Conservation (phyloP, 1,140 invertebrate species). For the Diabrotica virgifera region DNA sequence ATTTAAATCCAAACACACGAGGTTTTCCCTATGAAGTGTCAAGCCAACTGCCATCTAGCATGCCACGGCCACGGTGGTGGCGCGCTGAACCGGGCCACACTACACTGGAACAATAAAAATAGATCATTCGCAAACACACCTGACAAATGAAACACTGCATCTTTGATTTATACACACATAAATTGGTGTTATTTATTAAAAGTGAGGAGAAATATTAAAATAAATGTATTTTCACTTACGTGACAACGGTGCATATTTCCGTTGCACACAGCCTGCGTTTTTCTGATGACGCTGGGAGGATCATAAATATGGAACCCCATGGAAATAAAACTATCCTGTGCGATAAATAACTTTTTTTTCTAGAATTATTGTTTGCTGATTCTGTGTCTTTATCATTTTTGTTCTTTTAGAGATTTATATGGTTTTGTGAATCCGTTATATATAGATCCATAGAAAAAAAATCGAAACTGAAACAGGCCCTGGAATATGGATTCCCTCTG, state of each 20-base stretch:
- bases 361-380: no score
- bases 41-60: constrained; percentile 40
- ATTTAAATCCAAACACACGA: constrained; percentile 18
- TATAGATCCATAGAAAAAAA: no score
- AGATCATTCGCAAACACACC: constrained; percentile 45
- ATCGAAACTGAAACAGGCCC: no score
- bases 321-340: no score
- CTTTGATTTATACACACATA: constrained; percentile 44
- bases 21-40: constrained; percentile 27
- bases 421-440: no score
- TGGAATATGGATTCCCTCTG: no score
- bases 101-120: constrained; percentile 44
- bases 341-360: no score
- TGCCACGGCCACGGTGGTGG: constrained; percentile 30
- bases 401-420: no score
- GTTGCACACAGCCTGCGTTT: constrained; percentile 1
- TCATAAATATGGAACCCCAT: not conserved
- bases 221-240: constrained; percentile 34
- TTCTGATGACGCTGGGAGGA: not conserved
- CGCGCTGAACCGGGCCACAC: constrained; percentile 22
- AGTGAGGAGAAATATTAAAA: constrained; percentile 39
- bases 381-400: no score
- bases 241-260: constrained; percentile 23
- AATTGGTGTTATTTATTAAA: constrained; percentile 43
- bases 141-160: constrained; percentile 47